phyloP scores from a whole-genome alignment of 2,113 vertebrate genomes.

The Blennius ocellaris region DNA sequence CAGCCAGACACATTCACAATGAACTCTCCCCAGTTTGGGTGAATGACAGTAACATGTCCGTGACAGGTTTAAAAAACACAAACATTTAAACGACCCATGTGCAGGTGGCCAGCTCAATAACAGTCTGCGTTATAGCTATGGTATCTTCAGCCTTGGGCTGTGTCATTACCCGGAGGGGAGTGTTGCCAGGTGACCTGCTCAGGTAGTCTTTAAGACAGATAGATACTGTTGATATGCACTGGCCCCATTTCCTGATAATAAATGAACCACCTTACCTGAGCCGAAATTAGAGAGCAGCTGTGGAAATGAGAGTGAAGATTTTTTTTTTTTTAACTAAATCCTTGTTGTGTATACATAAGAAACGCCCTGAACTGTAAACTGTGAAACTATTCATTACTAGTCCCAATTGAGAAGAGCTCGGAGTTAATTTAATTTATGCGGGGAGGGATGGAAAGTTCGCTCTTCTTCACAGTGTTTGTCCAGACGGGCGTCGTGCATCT shows the following conservation, averaged over 20 bases:
- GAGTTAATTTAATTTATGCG: not conserved
- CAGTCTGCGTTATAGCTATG: slow-evolving; percentile 46
- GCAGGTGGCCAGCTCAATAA: slow-evolving; percentile 51
- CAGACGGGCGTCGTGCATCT: slow-evolving; percentile 27
- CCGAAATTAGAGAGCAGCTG: slow-evolving; percentile 34
- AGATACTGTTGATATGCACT: slow-evolving; percentile 33
- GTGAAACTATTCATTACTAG: not conserved
- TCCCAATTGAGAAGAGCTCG: not conserved
- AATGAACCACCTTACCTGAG: slow-evolving; percentile 25
- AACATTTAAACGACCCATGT: slow-evolving; percentile 60
- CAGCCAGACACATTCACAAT: slow-evolving; percentile 26
- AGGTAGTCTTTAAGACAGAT: slow-evolving; percentile 45
- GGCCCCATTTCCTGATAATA: slow-evolving; percentile 47
- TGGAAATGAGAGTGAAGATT: slow-evolving; percentile 30
- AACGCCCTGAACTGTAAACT: not conserved
- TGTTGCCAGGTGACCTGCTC: slow-evolving; percentile 54
- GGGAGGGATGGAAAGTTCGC: not conserved
- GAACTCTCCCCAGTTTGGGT: slow-evolving; percentile 42
- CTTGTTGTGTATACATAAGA: not conserved
- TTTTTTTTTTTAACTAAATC: slow-evolving; percentile 6
- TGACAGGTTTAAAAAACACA: slow-evolving; percentile 63
- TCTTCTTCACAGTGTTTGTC: slow-evolving; percentile 15
- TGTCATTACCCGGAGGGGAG: slow-evolving; percentile 56
- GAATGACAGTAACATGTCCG: slow-evolving; percentile 39
- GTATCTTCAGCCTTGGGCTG: slow-evolving; percentile 62